A percentile compares a stretch with the other conserved stretches of the same genome.
These are phyloP conservation scores for Phrynocephalus versicolor DNA, from an alignment of 2,113 vertebrate genomes.

Conservation along the genomic window DNA sequence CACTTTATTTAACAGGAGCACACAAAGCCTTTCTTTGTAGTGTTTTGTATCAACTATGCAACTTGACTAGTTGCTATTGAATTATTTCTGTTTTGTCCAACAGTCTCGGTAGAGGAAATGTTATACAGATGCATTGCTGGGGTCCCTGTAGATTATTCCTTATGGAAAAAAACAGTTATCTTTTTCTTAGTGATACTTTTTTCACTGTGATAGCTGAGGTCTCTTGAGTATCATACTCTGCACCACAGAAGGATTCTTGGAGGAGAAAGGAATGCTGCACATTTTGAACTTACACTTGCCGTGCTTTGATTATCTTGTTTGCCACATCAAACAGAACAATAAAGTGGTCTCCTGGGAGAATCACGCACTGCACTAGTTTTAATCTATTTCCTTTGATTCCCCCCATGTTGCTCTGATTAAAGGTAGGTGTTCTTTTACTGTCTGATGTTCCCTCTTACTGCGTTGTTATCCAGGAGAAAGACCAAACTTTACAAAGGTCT, in stretches of 20 bases:
- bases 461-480: conserved; percentile 55
- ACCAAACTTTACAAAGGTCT: conserved; percentile 69
- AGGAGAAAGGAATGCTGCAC: conserved; percentile 46
- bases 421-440: conserved; percentile 59
- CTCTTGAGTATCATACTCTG: conserved; percentile 59
- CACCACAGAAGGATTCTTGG: conserved; percentile 66
- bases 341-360: conserved; percentile 66
- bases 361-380: conserved; percentile 71
- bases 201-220: conserved; percentile 22
- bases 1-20: not conserved
- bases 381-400: conserved; percentile 75
- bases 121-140: not conserved
- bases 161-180: conserved; percentile 3
- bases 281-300: conserved; percentile 58
- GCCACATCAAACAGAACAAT: conserved; percentile 70
- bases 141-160: conserved; percentile 24
- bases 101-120: not conserved
- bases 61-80: not conserved
- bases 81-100: not conserved
- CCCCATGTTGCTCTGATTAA: conserved; percentile 67
- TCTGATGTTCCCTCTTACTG: conserved; percentile 49
- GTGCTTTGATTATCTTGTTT: conserved; percentile 76
- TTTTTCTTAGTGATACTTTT: conserved; percentile 18
- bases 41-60: not conserved
- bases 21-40: not conserved